Conservation (phyloP, 2,888 invertebrate species). For the Agrilus biguttatus region DNA sequence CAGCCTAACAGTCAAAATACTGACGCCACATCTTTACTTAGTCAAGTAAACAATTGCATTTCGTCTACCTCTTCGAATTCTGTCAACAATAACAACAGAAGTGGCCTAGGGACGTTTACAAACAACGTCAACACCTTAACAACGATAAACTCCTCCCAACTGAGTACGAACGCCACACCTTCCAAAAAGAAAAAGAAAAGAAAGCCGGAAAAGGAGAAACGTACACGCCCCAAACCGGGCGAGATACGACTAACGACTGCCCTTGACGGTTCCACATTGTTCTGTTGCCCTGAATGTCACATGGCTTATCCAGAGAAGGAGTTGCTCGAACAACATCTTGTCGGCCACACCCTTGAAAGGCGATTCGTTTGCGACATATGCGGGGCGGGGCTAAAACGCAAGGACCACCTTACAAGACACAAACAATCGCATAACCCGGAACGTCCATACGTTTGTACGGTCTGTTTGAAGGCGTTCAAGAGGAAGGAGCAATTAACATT, state of each 20-base stretch:
- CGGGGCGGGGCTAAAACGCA: conserved; percentile 74
- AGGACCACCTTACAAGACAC: conserved; percentile 75
- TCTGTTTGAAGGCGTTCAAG: conserved; percentile 77
- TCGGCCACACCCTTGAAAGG: conserved; percentile 73
- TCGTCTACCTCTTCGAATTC: conserved; percentile 20
- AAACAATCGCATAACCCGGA: conserved; percentile 82
- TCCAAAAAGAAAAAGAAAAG: conserved; percentile 70
- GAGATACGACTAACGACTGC: conserved; percentile 70
- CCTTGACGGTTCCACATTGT: conserved; percentile 68
- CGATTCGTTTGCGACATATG: conserved; percentile 80
- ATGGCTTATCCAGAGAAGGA: conserved; percentile 82
- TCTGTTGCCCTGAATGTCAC: conserved; percentile 79
- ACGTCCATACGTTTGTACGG: conserved; percentile 75
- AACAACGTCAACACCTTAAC: conserved; percentile 32
- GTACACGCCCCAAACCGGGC: conserved; percentile 71
- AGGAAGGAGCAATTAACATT: conserved; percentile 78
- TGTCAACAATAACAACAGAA: conserved; percentile 23
- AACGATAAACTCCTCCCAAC: conserved; percentile 29
- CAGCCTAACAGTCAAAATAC: conserved; percentile 16
- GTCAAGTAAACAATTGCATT: conserved; percentile 17
- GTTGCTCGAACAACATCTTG: conserved; percentile 69
- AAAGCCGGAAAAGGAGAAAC: conserved; percentile 63
- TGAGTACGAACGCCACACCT: conserved; percentile 24
- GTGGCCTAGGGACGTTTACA: conserved; percentile 9
- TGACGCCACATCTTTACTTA: conserved; percentile 22